A percentile compares a stretch with the other conserved stretches of the same genome.
phyloP scores from a whole-genome alignment of 2,888 invertebrate genomes.

The Hesperia comma region DNA sequence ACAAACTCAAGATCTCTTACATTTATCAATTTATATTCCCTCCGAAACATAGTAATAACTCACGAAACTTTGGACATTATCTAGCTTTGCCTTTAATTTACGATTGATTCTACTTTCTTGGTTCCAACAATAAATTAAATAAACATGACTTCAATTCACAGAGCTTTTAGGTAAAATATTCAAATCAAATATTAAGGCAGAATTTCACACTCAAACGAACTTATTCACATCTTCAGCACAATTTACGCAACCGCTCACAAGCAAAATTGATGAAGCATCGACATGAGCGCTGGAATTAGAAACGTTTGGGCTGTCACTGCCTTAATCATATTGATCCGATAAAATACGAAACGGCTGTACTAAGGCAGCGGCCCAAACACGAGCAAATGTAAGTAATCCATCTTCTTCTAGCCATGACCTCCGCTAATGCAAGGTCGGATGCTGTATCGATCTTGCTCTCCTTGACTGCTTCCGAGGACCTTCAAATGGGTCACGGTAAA shows the following conservation, averaged over 20 bases:
- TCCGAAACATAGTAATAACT: too few relatives aligned
- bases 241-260: background rate
- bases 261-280: background rate
- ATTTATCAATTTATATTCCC: too few relatives aligned
- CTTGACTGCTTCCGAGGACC: constrained; percentile 20
- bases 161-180: too few relatives aligned
- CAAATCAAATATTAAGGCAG: too few relatives aligned
- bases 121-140: too few relatives aligned
- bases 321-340: constrained; percentile 1
- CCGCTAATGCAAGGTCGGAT: constrained; percentile 9
- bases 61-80: too few relatives aligned
- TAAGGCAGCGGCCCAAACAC: background rate
- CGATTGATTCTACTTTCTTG: too few relatives aligned
- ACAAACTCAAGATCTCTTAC: too few relatives aligned
- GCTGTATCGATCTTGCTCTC: constrained; percentile 14
- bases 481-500: constrained; percentile 1
- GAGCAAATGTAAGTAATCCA: constrained; percentile 8
- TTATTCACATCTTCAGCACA: background rate
- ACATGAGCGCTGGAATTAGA: too few relatives aligned
- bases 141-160: too few relatives aligned
- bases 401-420: constrained; percentile 4
- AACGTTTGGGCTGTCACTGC: background rate
- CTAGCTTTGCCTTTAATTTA: too few relatives aligned
- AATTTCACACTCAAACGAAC: too few relatives aligned
- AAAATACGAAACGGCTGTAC: background rate